These are phyloP conservation scores for Blastobasis adustella DNA, from an alignment of 2,888 invertebrate genomes.

Conservation along the genomic window DNA sequence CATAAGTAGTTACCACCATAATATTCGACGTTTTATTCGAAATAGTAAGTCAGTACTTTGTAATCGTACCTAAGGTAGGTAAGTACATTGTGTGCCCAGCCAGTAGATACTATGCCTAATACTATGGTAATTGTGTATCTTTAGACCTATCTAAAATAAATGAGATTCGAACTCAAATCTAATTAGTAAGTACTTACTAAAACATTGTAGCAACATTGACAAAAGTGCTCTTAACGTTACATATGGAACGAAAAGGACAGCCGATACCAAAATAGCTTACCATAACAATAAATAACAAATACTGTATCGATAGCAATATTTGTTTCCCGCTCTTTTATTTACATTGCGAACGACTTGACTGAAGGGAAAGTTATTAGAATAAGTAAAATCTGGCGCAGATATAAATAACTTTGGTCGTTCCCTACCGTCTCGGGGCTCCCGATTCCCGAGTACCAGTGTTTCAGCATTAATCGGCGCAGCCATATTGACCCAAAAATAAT, in stretches of 20 bases:
- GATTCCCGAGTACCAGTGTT: neutral
- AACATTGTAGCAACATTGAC: too few species aligned
- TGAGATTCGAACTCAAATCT: too few species aligned
- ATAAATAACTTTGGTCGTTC: constrained; percentile 5
- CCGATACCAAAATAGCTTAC: constrained; percentile 3
- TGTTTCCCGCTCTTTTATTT: constrained; percentile 8
- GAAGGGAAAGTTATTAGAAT: constrained; percentile 5
- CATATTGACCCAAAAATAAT: constrained; percentile 2
- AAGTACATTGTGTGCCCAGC: too few species aligned
- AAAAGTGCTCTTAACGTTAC: constrained; percentile 6
- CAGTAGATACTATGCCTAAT: too few species aligned
- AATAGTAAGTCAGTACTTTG: too few species aligned
- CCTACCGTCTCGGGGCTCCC: neutral
- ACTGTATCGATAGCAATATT: constrained; percentile 7
- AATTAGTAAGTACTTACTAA: too few species aligned
- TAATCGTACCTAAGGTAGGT: too few species aligned
- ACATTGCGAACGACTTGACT: constrained; percentile 6
- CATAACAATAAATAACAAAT: constrained; percentile 11
- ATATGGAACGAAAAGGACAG: constrained; percentile 8
- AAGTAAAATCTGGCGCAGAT: constrained; percentile 5
- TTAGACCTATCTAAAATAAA: too few species aligned
- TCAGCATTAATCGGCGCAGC: neutral
- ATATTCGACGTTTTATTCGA: too few species aligned
- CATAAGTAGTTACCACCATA: too few species aligned
- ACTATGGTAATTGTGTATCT: too few species aligned